Conservation (phyloP, 2,888 invertebrate genomes). For the Metacarcinus magister region DNA sequence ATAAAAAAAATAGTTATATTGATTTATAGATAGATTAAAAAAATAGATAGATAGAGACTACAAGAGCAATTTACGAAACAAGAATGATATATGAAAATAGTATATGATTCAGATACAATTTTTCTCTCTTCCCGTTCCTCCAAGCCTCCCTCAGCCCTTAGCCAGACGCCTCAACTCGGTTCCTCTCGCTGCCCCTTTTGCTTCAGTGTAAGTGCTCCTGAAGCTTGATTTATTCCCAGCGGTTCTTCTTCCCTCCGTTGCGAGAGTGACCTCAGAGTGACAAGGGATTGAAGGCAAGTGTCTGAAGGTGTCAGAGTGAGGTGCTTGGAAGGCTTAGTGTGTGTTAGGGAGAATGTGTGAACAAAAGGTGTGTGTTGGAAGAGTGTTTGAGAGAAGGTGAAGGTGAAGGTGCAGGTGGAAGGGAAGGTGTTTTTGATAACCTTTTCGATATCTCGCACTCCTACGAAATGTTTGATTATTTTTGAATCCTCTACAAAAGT, state of each 20-base stretch:
- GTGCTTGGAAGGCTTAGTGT: background rate
- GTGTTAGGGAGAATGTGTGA: background rate
- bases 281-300: slow-evolving; percentile 42
- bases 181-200: slow-evolving; percentile 15
- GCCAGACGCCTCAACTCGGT: background rate
- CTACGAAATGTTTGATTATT: too few relatives aligned
- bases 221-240: background rate
- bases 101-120: background rate
- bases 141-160: background rate
- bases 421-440: background rate
- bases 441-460: background rate
- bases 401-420: background rate
- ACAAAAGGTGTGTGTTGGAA: background rate
- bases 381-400: slow-evolving; percentile 3
- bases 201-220: background rate
- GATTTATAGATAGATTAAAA: too few relatives aligned
- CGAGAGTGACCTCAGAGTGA: background rate
- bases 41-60: background rate
- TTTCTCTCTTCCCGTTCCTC: background rate
- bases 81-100: too few relatives aligned
- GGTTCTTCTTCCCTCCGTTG: background rate
- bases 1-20: too few relatives aligned
- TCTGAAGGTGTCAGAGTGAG: background rate
- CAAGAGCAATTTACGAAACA: too few relatives aligned
- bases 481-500: background rate